A percentile compares a stretch with the other conserved stretches of the same genome.
These are phyloP conservation scores for Acanthococcus lagerstroemiae DNA, from an alignment of 2,888 invertebrate species.

Conservation along the genomic window DNA sequence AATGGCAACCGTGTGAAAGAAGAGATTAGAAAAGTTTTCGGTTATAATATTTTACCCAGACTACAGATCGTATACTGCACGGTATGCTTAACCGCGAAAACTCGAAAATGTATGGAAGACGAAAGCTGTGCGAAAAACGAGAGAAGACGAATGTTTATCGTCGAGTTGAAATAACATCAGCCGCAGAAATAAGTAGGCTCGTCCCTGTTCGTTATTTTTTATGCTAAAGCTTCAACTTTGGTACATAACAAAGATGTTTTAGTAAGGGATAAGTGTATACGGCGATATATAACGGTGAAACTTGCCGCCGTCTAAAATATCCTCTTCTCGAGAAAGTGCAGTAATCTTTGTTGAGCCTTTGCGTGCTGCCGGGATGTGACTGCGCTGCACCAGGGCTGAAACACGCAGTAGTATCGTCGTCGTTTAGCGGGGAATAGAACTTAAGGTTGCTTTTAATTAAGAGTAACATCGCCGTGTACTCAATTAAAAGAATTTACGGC, in stretches of 20 bases:
- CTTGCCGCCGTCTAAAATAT: too few relatives aligned
- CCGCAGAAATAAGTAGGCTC: background rate
- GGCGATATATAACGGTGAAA: background rate
- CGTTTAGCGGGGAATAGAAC: background rate
- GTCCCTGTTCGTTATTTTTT: background rate
- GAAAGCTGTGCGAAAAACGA: background rate
- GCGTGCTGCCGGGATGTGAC: background rate
- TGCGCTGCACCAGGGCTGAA: background rate
- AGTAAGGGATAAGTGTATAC: background rate
- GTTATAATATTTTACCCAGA: background rate
- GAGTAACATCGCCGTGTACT: slow-evolving; percentile 9
- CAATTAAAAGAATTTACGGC: slow-evolving; percentile 2
- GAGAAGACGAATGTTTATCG: background rate
- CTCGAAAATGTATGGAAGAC: too few relatives aligned
- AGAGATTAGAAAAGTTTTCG: background rate
- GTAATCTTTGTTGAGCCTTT: background rate
- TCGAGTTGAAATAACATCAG: background rate
- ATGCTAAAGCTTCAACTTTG: too few relatives aligned
- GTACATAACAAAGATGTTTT: too few relatives aligned
- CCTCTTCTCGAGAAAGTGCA: background rate
- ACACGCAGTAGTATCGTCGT: background rate
- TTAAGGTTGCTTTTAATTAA: slow-evolving; percentile 4
- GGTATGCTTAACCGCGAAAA: too few relatives aligned
- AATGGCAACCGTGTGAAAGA: background rate
- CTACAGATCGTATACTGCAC: too few relatives aligned